These are phyloP conservation scores for Macrostomum cliftonense DNA, from an alignment of 2,888 invertebrate species.

Conservation along the genomic window DNA sequence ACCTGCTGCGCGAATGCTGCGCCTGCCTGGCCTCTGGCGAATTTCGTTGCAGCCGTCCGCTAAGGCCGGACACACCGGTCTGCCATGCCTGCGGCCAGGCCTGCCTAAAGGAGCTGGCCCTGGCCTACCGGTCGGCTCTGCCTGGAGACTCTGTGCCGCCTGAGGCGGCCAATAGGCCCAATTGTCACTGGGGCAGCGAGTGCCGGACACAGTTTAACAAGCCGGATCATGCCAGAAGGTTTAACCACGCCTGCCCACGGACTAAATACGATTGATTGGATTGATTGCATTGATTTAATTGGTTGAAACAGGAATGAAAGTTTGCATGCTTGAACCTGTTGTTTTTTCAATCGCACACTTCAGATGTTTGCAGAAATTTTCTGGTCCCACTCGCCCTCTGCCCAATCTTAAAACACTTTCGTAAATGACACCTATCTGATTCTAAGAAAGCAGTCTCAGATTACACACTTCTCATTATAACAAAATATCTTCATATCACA, in stretches of 20 bases:
- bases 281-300: not conserved
- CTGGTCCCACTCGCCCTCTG: no score
- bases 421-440: no score
- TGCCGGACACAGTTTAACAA: constrained; percentile 32
- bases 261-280: not conserved
- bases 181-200: constrained; percentile 35
- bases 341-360: no score
- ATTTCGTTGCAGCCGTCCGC: constrained; percentile 15
- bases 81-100: constrained; percentile 26
- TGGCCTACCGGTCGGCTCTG: constrained; percentile 23
- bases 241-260: not conserved
- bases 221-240: constrained; percentile 22
- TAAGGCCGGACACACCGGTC: constrained; percentile 12
- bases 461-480: no score
- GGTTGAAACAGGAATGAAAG: no score
- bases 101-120: constrained; percentile 24
- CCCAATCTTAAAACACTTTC: no score
- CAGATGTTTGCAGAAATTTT: no score
- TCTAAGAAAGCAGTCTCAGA: no score
- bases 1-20: constrained; percentile 21
- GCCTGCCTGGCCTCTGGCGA: constrained; percentile 19
- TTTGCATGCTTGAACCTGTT: no score
- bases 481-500: no score
- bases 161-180: constrained; percentile 18
- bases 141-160: constrained; percentile 25